Evolutionary conservation across 2,888 invertebrate species (phyloP).

Genomic region (Ichneumoninae sp.): DNA sequence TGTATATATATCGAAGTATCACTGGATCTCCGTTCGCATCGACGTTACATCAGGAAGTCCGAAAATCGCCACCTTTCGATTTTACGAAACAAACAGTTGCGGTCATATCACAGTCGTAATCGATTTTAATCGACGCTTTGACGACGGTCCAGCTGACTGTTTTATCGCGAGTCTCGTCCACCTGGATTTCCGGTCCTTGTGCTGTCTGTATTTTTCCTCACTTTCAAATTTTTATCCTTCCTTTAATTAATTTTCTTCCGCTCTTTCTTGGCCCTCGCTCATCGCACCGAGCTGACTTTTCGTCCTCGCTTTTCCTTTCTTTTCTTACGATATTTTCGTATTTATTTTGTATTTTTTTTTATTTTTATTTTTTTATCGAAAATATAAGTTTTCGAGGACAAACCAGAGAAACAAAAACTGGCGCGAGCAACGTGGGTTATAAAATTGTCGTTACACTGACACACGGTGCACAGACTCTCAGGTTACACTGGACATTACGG

Average conservation of each 20-base stretch:
- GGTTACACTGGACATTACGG: constrained; percentile 77
- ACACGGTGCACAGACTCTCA: constrained; percentile 68
- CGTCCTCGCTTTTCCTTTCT: constrained; percentile 13
- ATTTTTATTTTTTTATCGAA: too few relatives aligned
- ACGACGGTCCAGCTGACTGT: constrained; percentile 17
- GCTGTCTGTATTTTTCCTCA: background rate
- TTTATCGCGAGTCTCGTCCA: background rate
- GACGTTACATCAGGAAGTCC: constrained; percentile 73
- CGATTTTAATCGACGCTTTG: constrained; percentile 31
- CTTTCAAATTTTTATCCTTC: background rate
- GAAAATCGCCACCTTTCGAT: constrained; percentile 77
- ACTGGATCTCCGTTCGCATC: constrained; percentile 21
- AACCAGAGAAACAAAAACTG: background rate
- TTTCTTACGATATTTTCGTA: background rate
- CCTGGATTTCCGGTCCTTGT: background rate
- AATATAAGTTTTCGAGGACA: background rate
- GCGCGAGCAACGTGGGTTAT: background rate
- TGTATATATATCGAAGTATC: constrained; percentile 15
- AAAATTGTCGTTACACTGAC: constrained; percentile 36
- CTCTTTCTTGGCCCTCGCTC: background rate
- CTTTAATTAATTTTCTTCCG: background rate
- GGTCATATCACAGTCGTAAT: constrained; percentile 79
- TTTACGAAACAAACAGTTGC: constrained; percentile 73
- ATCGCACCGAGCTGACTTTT: background rate
- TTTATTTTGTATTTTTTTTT: background rate